These are phyloP conservation scores for Myopa tessellatipennis DNA, from an alignment of 2,888 invertebrate species.

Conservation along the genomic window DNA sequence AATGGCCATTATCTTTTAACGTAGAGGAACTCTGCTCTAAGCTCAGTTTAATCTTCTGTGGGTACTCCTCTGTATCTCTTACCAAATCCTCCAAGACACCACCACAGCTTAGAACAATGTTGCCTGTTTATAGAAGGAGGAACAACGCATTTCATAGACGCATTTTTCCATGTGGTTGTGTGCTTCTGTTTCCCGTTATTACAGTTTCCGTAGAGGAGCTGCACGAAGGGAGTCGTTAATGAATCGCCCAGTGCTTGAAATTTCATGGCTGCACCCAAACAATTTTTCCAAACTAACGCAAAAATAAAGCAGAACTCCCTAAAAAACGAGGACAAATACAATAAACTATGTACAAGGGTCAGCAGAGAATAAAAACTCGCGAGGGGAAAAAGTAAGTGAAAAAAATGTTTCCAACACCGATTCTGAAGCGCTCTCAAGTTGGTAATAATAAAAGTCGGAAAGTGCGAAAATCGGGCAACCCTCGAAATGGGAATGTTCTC, in stretches of 20 bases:
- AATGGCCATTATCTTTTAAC: neutral
- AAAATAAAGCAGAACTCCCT: neutral
- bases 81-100: too few species aligned
- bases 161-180: too few species aligned
- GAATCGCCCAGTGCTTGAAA: slow-evolving; percentile 5
- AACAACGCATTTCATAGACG: too few species aligned
- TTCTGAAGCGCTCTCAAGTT: slow-evolving; percentile 41
- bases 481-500: slow-evolving; percentile 17
- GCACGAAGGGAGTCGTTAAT: slow-evolving; percentile 15
- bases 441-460: slow-evolving; percentile 41
- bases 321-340: neutral
- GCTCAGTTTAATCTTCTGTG: neutral
- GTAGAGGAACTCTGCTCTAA: neutral
- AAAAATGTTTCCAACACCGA: slow-evolving; percentile 4
- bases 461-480: slow-evolving; percentile 27
- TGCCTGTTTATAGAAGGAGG: too few species aligned
- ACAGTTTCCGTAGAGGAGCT: slow-evolving; percentile 20
- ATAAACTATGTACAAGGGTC: neutral
- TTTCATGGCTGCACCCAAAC: slow-evolving; percentile 26
- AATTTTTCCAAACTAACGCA: neutral
- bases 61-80: too few species aligned
- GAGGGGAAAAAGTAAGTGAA: neutral
- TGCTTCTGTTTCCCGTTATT: slow-evolving; percentile 6
- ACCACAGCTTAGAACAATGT: too few species aligned
- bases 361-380: neutral